These are phyloP conservation scores for Diachasma alloeum DNA, from an alignment of 1,140 invertebrate genomes.

Conservation along the genomic window DNA sequence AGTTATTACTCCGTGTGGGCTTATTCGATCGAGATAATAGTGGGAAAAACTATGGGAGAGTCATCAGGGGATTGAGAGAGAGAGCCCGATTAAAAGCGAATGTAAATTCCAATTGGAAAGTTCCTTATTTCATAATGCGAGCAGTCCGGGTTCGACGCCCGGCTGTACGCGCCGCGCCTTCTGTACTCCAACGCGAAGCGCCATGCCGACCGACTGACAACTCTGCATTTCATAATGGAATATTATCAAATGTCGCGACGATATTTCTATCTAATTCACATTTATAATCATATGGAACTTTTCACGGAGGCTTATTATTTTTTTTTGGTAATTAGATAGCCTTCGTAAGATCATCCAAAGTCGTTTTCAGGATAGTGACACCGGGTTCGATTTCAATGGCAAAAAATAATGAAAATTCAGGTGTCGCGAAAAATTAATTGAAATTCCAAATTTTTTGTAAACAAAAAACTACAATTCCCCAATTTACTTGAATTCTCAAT, in stretches of 20 bases:
- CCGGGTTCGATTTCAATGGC: too few species aligned
- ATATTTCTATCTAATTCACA: not conserved
- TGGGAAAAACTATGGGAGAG: not conserved
- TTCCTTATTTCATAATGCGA: conserved; percentile 42
- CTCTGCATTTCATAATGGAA: conserved; percentile 34
- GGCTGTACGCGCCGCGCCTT: conserved; percentile 26
- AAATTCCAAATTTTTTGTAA: too few species aligned
- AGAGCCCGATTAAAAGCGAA: conserved; percentile 23
- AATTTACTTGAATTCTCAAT: too few species aligned
- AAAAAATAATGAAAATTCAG: too few species aligned
- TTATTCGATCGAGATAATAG: not conserved
- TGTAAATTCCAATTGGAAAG: conserved; percentile 42
- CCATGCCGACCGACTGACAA: conserved; percentile 21
- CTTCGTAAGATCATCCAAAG: too few species aligned
- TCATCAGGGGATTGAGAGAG: not conserved
- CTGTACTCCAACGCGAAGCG: conserved; percentile 34
- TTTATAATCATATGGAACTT: too few species aligned
- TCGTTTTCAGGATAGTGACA: too few species aligned
- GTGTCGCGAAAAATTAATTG: too few species aligned
- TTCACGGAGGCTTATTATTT: too few species aligned
- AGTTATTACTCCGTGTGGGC: not conserved
- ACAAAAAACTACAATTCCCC: too few species aligned
- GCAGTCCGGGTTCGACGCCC: conserved; percentile 41
- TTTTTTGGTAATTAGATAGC: too few species aligned
- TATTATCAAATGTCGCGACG: not conserved